These are phyloP conservation scores for Clarias macrocephalus DNA, from an alignment of 2,113 vertebrate genomes.

Conservation along the genomic window DNA sequence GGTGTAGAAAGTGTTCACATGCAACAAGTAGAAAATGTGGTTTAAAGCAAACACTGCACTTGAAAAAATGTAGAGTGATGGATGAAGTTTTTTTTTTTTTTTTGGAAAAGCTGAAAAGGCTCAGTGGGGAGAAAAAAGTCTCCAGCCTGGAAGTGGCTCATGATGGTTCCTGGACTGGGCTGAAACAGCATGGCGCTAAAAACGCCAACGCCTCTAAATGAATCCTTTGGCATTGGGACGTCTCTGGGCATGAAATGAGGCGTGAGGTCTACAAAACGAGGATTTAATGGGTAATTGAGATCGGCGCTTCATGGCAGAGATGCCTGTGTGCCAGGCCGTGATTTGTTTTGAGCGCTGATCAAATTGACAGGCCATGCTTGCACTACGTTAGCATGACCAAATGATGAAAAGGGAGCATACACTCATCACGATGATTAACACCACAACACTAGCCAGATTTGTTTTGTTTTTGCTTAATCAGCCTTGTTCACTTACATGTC, in stretches of 20 bases:
- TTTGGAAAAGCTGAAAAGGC: background rate
- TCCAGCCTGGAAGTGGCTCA: conserved; percentile 8
- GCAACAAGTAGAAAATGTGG: background rate
- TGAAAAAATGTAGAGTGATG: background rate
- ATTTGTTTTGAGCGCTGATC: conserved; percentile 31
- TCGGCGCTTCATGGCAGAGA: conserved; percentile 10
- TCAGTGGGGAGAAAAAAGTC: background rate
- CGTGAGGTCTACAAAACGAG: conserved; percentile 16
- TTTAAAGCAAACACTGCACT: background rate
- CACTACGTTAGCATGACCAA: conserved; percentile 22
- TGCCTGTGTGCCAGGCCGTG: conserved; percentile 7
- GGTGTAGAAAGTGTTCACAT: background rate
- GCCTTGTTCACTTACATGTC: background rate
- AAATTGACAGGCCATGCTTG: conserved; percentile 19
- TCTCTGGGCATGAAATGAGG: conserved; percentile 20
- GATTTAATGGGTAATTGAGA: conserved; percentile 30
- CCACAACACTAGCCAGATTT: background rate
- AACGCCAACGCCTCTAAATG: conserved; percentile 12
- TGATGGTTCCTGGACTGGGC: background rate
- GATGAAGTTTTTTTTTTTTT: background rate
- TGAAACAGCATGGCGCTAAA: background rate
- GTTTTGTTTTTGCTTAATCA: background rate
- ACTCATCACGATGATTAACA: background rate
- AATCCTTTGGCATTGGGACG: background rate
- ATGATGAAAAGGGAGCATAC: background rate